Evolutionary conservation across 2,888 invertebrate species (phyloP), one percentile per base, ranked within the genome.

Genomic region (Campoplex capitator): DNA sequence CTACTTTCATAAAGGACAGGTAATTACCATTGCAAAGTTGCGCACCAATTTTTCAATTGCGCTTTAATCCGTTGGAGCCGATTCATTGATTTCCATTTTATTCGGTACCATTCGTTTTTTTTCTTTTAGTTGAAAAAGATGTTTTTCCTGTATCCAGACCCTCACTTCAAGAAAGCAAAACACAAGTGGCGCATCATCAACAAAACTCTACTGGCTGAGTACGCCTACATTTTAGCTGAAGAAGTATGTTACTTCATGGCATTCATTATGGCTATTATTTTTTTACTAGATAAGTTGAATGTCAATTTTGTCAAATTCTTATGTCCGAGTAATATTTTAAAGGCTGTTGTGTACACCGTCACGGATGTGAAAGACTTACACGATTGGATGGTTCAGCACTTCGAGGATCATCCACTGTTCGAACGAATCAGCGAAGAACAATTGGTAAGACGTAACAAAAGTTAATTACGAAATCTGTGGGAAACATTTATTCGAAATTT

Each of bases 131-230:
- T 99, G 67, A 97, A 97, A 88, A 99, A 99, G 95, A 98, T 99
- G 97, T 99, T 99, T 95, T 99, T 99, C 95, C 95, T 99, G 28
- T 99, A 99, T 95, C 99, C 99, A 38, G 99, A 99, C 95, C 99
- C 99, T 48, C 99, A 99, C 95, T 99, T 99, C 94, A 99, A 99
- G 94, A 98, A 97, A 93, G 97, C 99, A 0, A 99, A 99, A 95
- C 99, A 99, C 93, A 99, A 99, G 95, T 99, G 99, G 99, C 96
- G 99, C 86, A 99, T 99, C 87, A 98, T 99, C 88, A 99, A 98
- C 93, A 97, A 97, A 91, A 97, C 97, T 91, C 95, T 99, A 54
- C 95, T 99, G 35, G 98, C 99, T 2, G 99, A 99, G 95, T 99
- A 99, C 96, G 99, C 99, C 0, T 99, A 98, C 95, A 97, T 99